Conservation (phyloP, 2,113 vertebrate genomes). For the Probosciger aterrimus region DNA sequence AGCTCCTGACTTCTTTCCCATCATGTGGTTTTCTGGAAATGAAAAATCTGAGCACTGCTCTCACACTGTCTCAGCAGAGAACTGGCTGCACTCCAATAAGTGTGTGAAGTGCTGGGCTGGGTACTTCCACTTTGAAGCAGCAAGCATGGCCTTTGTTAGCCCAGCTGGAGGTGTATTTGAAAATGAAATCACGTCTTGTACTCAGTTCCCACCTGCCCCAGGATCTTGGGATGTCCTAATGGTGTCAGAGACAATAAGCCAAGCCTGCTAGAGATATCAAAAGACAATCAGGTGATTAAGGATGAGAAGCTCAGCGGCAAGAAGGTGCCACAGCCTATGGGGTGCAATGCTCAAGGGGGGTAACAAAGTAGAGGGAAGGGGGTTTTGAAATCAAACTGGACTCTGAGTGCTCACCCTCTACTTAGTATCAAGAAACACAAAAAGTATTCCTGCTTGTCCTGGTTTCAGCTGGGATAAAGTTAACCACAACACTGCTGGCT, state of each 20-base stretch:
- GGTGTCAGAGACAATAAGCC: background rate
- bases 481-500: background rate
- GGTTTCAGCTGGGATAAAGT: background rate
- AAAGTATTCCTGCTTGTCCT: background rate
- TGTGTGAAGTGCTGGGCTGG: background rate
- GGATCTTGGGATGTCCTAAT: background rate
- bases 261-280: background rate
- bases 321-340: fast-evolving
- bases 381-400: background rate
- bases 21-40: background rate
- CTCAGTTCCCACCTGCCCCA: background rate
- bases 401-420: background rate
- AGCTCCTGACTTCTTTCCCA: background rate
- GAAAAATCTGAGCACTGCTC: background rate
- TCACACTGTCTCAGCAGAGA: background rate
- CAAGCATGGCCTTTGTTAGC: background rate
- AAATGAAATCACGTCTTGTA: background rate
- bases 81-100: background rate
- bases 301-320: background rate
- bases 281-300: background rate
- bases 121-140: background rate
- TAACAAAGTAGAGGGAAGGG: background rate
- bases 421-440: background rate
- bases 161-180: background rate
- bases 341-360: background rate